Evolutionary conservation across 92 coral and sea anemone species (phyloP), one percentile per base, ranked within the genome.

Genomic region (Hydrozoanthus gracilis): DNA sequence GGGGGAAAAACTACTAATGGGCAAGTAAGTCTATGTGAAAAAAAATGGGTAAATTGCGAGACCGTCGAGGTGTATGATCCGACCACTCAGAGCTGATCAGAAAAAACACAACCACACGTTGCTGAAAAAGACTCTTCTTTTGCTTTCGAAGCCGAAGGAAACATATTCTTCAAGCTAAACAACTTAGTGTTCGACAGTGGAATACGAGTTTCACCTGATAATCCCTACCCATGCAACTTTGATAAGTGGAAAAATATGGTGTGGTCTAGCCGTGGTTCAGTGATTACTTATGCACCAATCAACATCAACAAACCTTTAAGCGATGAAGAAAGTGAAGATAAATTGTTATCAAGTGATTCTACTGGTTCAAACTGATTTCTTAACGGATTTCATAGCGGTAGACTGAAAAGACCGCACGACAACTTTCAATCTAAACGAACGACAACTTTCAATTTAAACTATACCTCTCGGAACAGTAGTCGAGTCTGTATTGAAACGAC

Each of bases 131-230:
- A 71, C 76, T 3, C 76, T 39, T 35, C 51, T 39, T 71, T 71
- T 71, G 54, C 76, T 1, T 71, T 71, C 10, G 76, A 71, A 71
- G 51, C 76, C 39, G 76, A 71, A 44, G 49, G 49, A 7, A 7
- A 7, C 2, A 71, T 71, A 7, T 71, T 71, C 39, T 39, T 71
- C 17, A 71, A 71, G 13, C 16, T 71, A 35, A 44, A 8, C 14
- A 71, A 71, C 54, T 71, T 71, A 39, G 76, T 8, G 7, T 71
- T 71, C 12, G 76, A 71, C 54, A 39, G 76, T 9, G 76, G 76
- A 44, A 71, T 71, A 35, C 44, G 76, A 71, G 51, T 71, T 44
- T 44, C 76, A 6, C 76, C 51, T 3, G 0, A 70, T 35, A 50
- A 70, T 9, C 49, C 10, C 27, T 70, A 70, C 27, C 75, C 75